phyloP scores from a whole-genome alignment of 2,797 vertebrate genomes.

The Lagodon rhomboides region DNA sequence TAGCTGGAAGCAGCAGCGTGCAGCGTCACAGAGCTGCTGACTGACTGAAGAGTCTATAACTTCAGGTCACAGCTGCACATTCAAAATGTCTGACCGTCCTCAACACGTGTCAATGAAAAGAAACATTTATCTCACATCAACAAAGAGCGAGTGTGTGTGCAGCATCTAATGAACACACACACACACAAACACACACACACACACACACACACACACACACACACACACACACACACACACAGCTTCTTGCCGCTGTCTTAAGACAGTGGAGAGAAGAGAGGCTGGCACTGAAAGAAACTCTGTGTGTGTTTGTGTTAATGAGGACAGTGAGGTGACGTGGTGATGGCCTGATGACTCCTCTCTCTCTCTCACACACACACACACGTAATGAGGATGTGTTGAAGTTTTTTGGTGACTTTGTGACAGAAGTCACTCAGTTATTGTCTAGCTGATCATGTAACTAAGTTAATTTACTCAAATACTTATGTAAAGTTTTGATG shows the following conservation, averaged over 20 bases:
- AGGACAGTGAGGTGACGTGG: conserved; percentile 20
- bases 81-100: neutral
- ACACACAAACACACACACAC: conserved; percentile 14
- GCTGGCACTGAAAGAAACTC: conserved; percentile 55
- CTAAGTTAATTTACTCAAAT: too few species aligned
- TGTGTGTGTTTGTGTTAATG: conserved; percentile 10
- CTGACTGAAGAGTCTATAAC: too few species aligned
- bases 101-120: neutral
- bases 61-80: neutral
- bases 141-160: conserved; percentile 69
- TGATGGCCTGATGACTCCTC: conserved; percentile 26
- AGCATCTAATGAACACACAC: conserved; percentile 9
- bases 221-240: conserved; percentile 6
- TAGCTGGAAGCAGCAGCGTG: too few species aligned
- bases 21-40: neutral
- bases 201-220: conserved; percentile 13
- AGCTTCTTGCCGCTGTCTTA: conserved; percentile 29
- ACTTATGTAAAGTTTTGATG: too few species aligned
- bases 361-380: neutral
- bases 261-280: conserved; percentile 59
- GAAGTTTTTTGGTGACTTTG: too few species aligned
- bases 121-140: conserved; percentile 67
- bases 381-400: too few species aligned
- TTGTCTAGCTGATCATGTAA: too few species aligned
- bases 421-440: too few species aligned